Evolutionary conservation across 2,797 vertebrate species (phyloP), one percentile per base, ranked within the genome.

Genomic region (Poecile montanus): DNA sequence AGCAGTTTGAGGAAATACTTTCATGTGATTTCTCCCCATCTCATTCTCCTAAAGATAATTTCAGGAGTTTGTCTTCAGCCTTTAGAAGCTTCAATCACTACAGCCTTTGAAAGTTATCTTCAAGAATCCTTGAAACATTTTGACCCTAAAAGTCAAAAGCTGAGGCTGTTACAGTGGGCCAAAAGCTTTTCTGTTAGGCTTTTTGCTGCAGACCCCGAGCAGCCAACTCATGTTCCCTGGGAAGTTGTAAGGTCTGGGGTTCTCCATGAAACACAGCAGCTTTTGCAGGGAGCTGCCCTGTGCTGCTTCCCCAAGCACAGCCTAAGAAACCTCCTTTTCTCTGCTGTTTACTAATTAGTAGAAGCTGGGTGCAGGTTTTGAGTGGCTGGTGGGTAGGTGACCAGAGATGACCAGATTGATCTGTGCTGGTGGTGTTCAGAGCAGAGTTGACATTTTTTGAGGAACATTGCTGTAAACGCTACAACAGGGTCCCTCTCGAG

Each of bases 1-100:
- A 93, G n/a, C 25, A 80, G 32, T 75, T 81, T 85, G 76, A 90
- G 82, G 91, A 94, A 95, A 73, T 94, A 51, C 72, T 82, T 89
- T 61, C 25, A 81, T 86, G 76, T 89, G 50, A 61, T 75, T 82
- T 84, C n/a, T 50, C 50, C 42, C 6, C 6, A 27, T 36, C 45
- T 19, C 2, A 2, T 74, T 63, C 25, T 94, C 26, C 26, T 30
- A 12, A 50, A 40, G 61, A 61, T 77, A 54, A 47, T 80, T 80
- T 62, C 13, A 75, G 66, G 73, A 88, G 70, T 86, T 92, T 86
- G 36, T 73, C 77, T 76, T 66, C n/a, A 53, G 54, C 32, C 7
- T 73, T 90, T 32, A 58, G 51, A 58, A 85, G 62, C 44, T 87
- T 78, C 42, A 63, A 3, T 85, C 5, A 3, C 40, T 82, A 32